Evolutionary conservation across 1,140 invertebrate genomes (phyloP).

Genomic region (Hylaeus anthracinus): DNA sequence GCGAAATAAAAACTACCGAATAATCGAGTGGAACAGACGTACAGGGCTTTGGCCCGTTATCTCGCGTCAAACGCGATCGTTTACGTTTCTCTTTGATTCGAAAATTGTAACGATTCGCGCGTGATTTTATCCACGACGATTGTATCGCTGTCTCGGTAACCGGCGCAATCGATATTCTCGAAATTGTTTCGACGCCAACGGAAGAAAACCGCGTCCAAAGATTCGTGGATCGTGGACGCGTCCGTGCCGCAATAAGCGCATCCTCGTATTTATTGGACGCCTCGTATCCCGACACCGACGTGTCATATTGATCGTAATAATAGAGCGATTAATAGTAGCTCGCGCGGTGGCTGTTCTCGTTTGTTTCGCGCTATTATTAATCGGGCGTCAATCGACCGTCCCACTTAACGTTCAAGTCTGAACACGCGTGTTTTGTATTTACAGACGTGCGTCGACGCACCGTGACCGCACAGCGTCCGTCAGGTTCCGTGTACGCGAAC

Average conservation of each 20-base stretch:
- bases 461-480: neutral
- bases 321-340: slow-evolving; percentile 34
- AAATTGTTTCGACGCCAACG: neutral
- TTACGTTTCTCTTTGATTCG: neutral
- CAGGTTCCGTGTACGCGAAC: too few species aligned
- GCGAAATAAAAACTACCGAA: neutral
- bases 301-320: slow-evolving; percentile 24
- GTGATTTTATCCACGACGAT: neutral
- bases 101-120: neutral
- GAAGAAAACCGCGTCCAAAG: neutral
- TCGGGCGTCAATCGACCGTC: slow-evolving; percentile 38
- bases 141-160: neutral
- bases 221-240: neutral
- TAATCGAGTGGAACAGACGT: neutral
- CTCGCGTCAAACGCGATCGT: neutral
- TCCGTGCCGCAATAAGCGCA: neutral
- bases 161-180: neutral
- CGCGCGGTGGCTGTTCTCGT: slow-evolving; percentile 4
- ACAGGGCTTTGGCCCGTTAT: neutral
- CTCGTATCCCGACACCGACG: neutral
- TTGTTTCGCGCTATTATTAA: slow-evolving; percentile 38
- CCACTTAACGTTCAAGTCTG: slow-evolving; percentile 39
- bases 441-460: slow-evolving; percentile 4
- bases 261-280: neutral
- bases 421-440: neutral